Evolutionary conservation across 2,797 vertebrate species (phyloP), one percentile per base, ranked within the genome.

Genomic region (Dallia pectoralis): DNA sequence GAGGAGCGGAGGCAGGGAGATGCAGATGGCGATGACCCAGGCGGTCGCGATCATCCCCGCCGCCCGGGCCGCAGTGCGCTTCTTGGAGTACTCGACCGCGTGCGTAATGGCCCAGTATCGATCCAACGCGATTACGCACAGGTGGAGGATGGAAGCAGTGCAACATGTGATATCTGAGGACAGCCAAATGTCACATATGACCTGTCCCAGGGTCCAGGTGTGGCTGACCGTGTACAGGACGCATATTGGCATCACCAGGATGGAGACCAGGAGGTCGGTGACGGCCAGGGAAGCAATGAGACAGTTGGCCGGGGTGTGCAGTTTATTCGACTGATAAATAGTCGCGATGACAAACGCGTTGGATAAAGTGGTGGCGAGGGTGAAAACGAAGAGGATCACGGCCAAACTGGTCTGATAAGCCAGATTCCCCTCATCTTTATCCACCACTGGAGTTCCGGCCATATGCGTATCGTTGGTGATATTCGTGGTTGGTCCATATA

Each of bases 121-220:
- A 87, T 99, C 97, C 93, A 99, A 77, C 1, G 97, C 97, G 77
- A 99, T 99, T 79, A 98, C 95, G 89, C 97, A 99, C 84, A 99
- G 92, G 86, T 99, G 97, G 66, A 99, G 95, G 72, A 99, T 99
- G 63, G 97, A 99, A 40, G 97, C 97, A 0, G 97, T 98, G 94
- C 97, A 99, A 86, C 97, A 99, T 77, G 97, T 99, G 87, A 99
- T 99, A 90, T 99, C 97, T 25, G 97, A 99, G 47, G 96, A 98
- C 73, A 98, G 92, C 97, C 97, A 99, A 72, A 99, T 91, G 86
- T 99, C 97, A 82, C 97, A 99, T 53, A 98, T 92, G 3, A 96
- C 81, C 79, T 97, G 97, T 4, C 97, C 97, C 67, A 98, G 89
- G 27, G 94, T 97, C 97, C 97, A 99, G 80, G 91, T 96, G 83